Base-by-base conservation (phyloP, 2,113 vertebrate genomes). In the Sprattus sprattus region DNA sequence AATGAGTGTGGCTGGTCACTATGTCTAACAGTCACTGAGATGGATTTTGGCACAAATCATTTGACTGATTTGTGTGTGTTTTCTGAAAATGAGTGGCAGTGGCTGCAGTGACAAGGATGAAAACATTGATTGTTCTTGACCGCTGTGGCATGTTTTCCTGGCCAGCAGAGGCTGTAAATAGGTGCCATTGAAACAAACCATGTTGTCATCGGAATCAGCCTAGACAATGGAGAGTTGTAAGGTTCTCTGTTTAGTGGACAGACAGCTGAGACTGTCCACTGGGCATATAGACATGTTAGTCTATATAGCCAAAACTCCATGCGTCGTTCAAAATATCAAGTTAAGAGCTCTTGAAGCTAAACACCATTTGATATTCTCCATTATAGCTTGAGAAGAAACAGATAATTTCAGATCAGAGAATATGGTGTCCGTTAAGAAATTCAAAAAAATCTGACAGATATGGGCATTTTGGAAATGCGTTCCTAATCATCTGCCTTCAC, bases 81-180 rank as follows among this genome's bases (percentile, higher is more conserved):
- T 67, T n/a, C 20, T 64, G 57, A n/a, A 20, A n/a, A 20, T 64
- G 57, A n/a, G 60, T 67, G 60, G 16, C 39, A 60, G 44, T 54
- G 39, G 82, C 39, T 81, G 13, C n/a, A 57, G 54, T 83, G 22
- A 28, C 54, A 45, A 0, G 28, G 82, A 89, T 82, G 45, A 84
- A 87, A 82, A 28, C 60, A 45, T 82, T 54, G 46, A 83, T 82
- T 86, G 85, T 85, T 71, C 86, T 22, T 28, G 2, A 25, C 57
- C 25, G 39, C 80, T n/a, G 22, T 15, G 15, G 60, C 44, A 67
- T 44, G 85, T 84, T 39, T 18, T 22, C 82, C 60, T 84, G 57
- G 15, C 28, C 52, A 18, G 80, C 67, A 28, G 11, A 82, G 45
- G 32, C 28, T 39, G 67, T 75, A 75, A 75, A 75, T 39, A 75